These are phyloP conservation scores for Agrochola circellaris DNA, from an alignment of 2,888 invertebrate species.

Conservation along the genomic window DNA sequence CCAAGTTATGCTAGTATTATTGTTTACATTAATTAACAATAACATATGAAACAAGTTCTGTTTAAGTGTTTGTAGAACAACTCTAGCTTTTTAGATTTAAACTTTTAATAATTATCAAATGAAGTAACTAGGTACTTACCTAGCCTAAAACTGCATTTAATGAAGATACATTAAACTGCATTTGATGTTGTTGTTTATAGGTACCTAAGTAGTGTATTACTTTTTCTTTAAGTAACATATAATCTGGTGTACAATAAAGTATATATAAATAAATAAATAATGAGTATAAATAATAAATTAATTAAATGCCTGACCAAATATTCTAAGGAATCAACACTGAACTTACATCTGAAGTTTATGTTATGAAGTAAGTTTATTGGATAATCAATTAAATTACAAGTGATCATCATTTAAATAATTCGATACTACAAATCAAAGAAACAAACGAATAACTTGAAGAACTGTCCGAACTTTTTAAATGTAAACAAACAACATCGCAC, in stretches of 20 bases:
- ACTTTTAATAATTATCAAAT: neutral
- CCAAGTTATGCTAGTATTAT: neutral
- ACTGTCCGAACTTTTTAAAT: neutral
- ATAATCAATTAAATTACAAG: neutral
- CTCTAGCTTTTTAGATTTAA: neutral
- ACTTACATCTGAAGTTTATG: neutral
- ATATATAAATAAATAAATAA: too few relatives aligned
- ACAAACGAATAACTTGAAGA: neutral
- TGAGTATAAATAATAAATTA: neutral
- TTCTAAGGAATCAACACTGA: neutral
- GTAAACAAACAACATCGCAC: slow-evolving; percentile 40
- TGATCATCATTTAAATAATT: neutral
- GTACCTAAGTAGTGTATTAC: too few relatives aligned
- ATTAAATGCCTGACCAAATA: neutral
- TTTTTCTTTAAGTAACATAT: too few relatives aligned
- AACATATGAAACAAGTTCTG: neutral
- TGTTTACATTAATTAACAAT: neutral
- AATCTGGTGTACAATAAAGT: too few relatives aligned
- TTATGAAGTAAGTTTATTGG: neutral
- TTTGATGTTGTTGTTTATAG: too few relatives aligned
- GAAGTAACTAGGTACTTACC: neutral
- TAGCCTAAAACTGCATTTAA: neutral
- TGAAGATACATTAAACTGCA: too few relatives aligned
- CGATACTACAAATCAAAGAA: neutral
- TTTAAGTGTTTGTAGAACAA: neutral